Evolutionary conservation across 2,888 invertebrate species (phyloP), one percentile per base, ranked within the genome.

Genomic region (Tipula lateralis): DNA sequence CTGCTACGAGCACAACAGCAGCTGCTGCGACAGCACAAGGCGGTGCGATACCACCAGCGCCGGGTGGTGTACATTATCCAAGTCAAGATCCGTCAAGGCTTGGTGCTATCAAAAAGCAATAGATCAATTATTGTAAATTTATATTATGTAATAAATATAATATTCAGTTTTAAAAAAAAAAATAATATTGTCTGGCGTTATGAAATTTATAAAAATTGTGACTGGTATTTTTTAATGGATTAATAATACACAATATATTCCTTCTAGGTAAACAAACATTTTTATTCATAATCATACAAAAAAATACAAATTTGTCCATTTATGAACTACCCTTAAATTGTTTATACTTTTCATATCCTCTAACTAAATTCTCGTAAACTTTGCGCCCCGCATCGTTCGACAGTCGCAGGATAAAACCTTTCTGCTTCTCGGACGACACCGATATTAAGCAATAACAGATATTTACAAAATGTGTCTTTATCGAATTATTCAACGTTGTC

Each of bases 21-120:
- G 29, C 9, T 1, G 5, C 29, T 9, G 13, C 89, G 88, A 84
- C 85, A n/a, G 84, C 84, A 12, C 34, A 80, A 6, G 0, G 84
- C 39, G 83, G 85, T 34, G 89, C 90, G 29, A 89, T 90, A 2
- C 90, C 92, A 1, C 92, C 92, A 0, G 91, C 92, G n/a, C 92
- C 93, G 6, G 90, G 93, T 0, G 91, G 93, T 0, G 91, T 94
- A 83, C 98, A 99, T 91, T 99, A 99, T 92, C 99, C 99, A 2
- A 98, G 98, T 88, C 99, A 99, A 90, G 99, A 99, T 92, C 99
- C 99, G 0, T 94, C 95, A 50, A 92, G 98, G 32, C 93, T 98
- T 90, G 98, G 98, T 0, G 94, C 96, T 0, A 85, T 89, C 0
- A 90, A 90, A 84, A 90, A 90, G 86, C 90, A 86, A 85, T 85